These are phyloP conservation scores for Brachyhypopomus occidentalis DNA, from an alignment of 2,113 vertebrate species.

Conservation along the genomic window DNA sequence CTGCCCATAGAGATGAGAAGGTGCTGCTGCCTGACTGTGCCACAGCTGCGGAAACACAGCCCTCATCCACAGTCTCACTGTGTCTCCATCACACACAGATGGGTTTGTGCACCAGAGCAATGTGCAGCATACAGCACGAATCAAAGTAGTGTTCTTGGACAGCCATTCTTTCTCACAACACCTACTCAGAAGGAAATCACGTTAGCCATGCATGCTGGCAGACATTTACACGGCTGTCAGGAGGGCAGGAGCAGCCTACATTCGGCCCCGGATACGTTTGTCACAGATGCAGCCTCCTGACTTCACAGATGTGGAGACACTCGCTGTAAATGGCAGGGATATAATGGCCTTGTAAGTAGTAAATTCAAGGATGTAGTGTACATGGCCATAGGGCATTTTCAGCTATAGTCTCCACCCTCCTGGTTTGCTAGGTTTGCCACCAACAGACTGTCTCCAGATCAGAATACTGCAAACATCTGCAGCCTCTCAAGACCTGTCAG, in stretches of 20 bases:
- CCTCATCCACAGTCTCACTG: not conserved
- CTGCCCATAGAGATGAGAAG: not conserved
- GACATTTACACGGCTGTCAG: slow-evolving; percentile 4
- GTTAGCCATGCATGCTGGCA: slow-evolving; percentile 2
- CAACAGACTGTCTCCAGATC: slow-evolving; percentile 11
- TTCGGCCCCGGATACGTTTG: not conserved
- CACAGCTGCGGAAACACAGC: not conserved
- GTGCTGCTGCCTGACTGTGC: not conserved
- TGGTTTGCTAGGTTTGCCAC: not conserved
- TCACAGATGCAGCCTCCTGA: slow-evolving; percentile 15
- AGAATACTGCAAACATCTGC: not conserved
- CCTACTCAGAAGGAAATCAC: slow-evolving; percentile 16
- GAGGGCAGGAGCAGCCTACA: not conserved
- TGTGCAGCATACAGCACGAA: slow-evolving; percentile 7
- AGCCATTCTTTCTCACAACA: not conserved
- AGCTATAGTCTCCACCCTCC: not conserved
- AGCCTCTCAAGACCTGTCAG: not conserved
- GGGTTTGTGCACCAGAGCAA: not conserved
- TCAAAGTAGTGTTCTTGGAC: not conserved
- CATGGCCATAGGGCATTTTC: not conserved
- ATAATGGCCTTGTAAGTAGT: not conserved
- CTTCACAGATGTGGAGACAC: not conserved
- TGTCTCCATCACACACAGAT: not conserved
- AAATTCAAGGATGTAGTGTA: not conserved
- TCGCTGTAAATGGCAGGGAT: not conserved